A percentile compares a stretch with the other conserved stretches of the same genome.
These are phyloP conservation scores for Melitaea cinxia DNA, from an alignment of 1,140 invertebrate species.

Conservation along the genomic window DNA sequence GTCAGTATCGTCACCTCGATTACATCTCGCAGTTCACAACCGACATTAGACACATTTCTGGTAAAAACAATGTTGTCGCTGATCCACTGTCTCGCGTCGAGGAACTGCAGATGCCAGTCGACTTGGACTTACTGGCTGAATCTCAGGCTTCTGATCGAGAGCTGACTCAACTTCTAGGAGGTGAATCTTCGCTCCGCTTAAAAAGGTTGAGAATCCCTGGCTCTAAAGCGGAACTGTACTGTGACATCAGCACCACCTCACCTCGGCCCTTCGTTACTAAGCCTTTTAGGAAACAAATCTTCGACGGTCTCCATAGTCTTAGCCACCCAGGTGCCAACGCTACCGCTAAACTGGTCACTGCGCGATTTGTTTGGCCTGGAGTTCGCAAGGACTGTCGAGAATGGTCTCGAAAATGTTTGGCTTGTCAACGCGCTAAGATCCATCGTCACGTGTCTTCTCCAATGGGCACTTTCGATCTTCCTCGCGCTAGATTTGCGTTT, in stretches of 20 bases:
- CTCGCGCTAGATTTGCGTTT: conserved; percentile 11
- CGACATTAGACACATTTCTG: background rate
- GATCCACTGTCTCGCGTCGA: background rate
- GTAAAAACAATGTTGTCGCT: background rate
- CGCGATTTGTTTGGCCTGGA: conserved; percentile 26
- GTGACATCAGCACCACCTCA: conserved; percentile 1
- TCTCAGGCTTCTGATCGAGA: conserved; percentile 18
- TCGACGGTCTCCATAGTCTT: conserved; percentile 10
- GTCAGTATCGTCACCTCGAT: background rate
- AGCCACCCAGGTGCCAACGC: conserved; percentile 21
- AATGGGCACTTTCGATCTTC: conserved; percentile 6
- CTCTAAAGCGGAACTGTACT: background rate
- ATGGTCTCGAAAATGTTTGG: conserved; percentile 15
- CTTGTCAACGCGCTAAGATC: conserved; percentile 28
- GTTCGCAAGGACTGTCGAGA: conserved; percentile 15
- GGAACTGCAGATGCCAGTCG: background rate
- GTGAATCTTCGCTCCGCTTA: background rate
- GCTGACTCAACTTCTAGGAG: background rate
- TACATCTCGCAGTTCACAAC: background rate
- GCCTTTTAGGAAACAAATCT: conserved; percentile 15
- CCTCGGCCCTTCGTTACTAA: background rate
- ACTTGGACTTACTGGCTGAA: conserved; percentile 31
- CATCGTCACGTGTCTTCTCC: conserved; percentile 19
- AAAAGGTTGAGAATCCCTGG: background rate
- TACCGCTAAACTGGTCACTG: conserved; percentile 13